Conservation (phyloP, 2,113 vertebrate species). For the Boleophthalmus pectinirostris region DNA sequence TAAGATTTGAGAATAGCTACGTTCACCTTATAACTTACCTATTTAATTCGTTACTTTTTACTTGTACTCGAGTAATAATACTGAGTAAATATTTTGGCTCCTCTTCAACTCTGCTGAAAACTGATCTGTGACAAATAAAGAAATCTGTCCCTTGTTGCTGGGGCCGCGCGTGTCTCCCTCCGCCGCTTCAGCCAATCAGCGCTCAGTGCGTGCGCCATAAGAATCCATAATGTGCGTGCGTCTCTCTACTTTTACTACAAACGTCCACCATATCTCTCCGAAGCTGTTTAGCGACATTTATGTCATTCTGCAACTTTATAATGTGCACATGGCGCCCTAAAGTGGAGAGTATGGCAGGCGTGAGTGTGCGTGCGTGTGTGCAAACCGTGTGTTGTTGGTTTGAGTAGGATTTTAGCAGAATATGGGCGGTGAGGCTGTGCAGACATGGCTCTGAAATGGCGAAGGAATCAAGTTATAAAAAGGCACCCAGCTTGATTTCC, state of each 20-base stretch:
- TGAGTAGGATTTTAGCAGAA: background rate
- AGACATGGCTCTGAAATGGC: slow-evolving; percentile 29
- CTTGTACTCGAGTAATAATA: too few relatives aligned
- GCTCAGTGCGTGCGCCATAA: slow-evolving; percentile 45
- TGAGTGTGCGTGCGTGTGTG: background rate
- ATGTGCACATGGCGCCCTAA: background rate
- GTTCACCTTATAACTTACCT: too few relatives aligned
- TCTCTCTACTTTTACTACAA: background rate
- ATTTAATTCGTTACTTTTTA: too few relatives aligned
- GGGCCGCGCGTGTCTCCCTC: slow-evolving; percentile 39
- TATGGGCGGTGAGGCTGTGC: background rate
- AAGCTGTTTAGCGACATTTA: background rate
- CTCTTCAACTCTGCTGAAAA: background rate
- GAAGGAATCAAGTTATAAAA: background rate
- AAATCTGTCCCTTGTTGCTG: slow-evolving; percentile 58
- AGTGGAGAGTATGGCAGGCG: background rate
- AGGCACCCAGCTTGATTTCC: background rate
- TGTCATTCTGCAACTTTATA: background rate
- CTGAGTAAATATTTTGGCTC: background rate
- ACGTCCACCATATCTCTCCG: background rate
- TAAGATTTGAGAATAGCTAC: too few relatives aligned
- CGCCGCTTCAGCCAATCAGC: slow-evolving; percentile 54
- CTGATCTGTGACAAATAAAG: slow-evolving; percentile 2
- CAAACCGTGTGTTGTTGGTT: too few relatives aligned
- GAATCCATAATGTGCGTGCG: slow-evolving; percentile 26